Evolutionary conservation across 2,113 vertebrate genomes (phyloP).

Genomic region (Numida meleagris): DNA sequence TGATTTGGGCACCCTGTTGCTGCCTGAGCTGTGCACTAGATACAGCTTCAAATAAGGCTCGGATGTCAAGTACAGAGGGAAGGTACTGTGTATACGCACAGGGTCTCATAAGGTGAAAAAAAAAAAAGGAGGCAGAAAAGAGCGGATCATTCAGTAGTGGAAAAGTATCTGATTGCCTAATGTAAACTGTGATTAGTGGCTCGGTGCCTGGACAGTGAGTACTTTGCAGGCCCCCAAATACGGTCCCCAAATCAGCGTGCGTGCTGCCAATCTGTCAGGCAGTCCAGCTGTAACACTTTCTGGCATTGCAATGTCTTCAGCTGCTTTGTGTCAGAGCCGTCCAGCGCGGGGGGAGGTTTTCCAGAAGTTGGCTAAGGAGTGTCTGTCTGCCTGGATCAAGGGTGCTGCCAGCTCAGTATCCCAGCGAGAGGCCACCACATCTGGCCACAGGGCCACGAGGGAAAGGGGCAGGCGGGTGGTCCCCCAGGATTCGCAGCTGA

Average conservation of each 20-base stretch:
- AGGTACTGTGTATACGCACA: neutral
- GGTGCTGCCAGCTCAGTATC: conserved; percentile 56
- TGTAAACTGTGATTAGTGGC: conserved; percentile 54
- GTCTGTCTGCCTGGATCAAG: conserved; percentile 64
- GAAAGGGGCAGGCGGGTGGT: neutral
- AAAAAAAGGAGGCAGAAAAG: neutral
- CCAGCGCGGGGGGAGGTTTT: conserved; percentile 34
- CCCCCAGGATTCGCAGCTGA: neutral
- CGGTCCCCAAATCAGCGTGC: neutral
- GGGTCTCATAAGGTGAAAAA: conserved; percentile 42
- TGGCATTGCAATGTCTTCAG: conserved; percentile 59
- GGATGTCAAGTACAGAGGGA: neutral
- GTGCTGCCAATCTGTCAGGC: conserved; percentile 48
- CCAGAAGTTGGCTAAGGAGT: conserved; percentile 66
- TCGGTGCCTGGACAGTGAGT: conserved; percentile 27
- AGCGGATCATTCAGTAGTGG: conserved; percentile 24
- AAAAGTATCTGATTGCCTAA: conserved; percentile 51
- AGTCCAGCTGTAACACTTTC: conserved; percentile 51
- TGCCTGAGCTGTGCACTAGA: neutral
- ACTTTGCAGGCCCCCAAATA: neutral
- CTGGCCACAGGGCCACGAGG: conserved; percentile 2
- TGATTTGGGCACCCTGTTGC: neutral
- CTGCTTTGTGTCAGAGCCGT: conserved; percentile 67
- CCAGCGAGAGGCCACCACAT: conserved; percentile 60
- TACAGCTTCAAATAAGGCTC: neutral